Conservation (phyloP, 2,113 vertebrate genomes). For the Eubucco bourcierii region DNA sequence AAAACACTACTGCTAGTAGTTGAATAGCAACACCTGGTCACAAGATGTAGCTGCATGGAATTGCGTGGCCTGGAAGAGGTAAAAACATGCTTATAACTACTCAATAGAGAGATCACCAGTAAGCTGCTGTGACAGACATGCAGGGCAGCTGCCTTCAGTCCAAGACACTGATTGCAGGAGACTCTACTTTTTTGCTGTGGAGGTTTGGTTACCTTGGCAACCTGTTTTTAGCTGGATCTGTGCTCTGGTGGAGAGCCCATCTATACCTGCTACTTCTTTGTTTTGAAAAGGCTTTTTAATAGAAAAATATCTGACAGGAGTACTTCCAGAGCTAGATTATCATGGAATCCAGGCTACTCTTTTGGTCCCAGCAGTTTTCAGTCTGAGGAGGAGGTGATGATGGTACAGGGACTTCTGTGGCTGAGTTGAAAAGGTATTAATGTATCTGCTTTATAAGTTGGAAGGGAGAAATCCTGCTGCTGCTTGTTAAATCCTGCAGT, state of each 20-base stretch:
- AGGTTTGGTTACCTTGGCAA: conserved; percentile 70
- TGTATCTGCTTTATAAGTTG: neutral
- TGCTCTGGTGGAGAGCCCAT: conserved; percentile 14
- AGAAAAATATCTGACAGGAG: neutral
- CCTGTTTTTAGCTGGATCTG: conserved; percentile 51
- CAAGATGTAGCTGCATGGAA: neutral
- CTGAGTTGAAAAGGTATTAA: neutral
- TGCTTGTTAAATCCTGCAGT: neutral
- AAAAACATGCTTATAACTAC: neutral
- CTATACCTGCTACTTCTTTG: conserved; percentile 47
- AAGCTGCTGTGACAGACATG: neutral
- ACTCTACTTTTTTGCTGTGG: conserved; percentile 1
- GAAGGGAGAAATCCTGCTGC: neutral
- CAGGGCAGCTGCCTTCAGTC: conserved; percentile 35
- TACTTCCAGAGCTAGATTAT: neutral
- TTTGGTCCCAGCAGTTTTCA: neutral
- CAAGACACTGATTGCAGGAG: conserved; percentile 6
- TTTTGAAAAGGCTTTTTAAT: neutral
- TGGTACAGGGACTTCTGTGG: neutral
- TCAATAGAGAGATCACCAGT: neutral
- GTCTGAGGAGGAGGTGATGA: neutral
- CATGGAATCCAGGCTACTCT: neutral
- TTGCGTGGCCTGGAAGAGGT: neutral
- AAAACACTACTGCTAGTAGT: neutral
- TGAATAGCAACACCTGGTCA: neutral